phyloP scores from a whole-genome alignment of 2,888 invertebrate genomes.

The Xylota segnis region DNA sequence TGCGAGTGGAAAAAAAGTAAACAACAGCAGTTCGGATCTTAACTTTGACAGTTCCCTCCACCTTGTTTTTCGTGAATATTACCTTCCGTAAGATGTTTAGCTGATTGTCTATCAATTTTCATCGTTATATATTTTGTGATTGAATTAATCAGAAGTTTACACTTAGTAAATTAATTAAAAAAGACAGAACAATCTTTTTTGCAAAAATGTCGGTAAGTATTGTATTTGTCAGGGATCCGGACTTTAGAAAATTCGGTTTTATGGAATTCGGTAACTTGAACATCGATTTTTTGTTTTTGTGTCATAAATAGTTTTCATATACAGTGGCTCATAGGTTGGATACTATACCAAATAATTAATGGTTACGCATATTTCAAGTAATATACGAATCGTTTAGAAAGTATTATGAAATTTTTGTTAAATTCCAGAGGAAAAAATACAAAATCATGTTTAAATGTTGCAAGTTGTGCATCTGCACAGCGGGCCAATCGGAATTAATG shows the following conservation, averaged over 20 bases:
- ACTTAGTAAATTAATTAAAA: conserved; percentile 14
- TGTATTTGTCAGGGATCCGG: not conserved
- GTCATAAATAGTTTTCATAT: conserved; percentile 18
- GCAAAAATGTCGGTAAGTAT: conserved; percentile 58
- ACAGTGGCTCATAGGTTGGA: conserved; percentile 1
- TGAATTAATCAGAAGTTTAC: conserved; percentile 1
- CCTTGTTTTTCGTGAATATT: conserved; percentile 15
- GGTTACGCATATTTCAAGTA: not conserved
- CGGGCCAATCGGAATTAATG: too few relatives aligned
- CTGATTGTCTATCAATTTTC: conserved; percentile 37
- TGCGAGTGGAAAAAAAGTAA: conserved; percentile 14
- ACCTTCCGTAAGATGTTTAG: conserved; percentile 15
- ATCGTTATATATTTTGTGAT: conserved; percentile 18
- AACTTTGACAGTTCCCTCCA: conserved; percentile 32
- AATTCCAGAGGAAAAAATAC: too few relatives aligned
- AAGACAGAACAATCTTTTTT: conserved; percentile 20
- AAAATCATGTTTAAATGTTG: too few relatives aligned
- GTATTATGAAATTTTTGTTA: too few relatives aligned
- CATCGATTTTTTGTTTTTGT: conserved; percentile 46
- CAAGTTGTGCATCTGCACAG: too few relatives aligned
- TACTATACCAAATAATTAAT: conserved; percentile 4
- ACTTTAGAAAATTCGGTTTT: not conserved
- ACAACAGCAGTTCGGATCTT: conserved; percentile 6
- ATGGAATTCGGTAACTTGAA: not conserved
- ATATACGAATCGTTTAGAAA: not conserved